Base-by-base conservation (phyloP, 2,797 vertebrate genomes). In the Cryptoblepharus egeriae region DNA sequence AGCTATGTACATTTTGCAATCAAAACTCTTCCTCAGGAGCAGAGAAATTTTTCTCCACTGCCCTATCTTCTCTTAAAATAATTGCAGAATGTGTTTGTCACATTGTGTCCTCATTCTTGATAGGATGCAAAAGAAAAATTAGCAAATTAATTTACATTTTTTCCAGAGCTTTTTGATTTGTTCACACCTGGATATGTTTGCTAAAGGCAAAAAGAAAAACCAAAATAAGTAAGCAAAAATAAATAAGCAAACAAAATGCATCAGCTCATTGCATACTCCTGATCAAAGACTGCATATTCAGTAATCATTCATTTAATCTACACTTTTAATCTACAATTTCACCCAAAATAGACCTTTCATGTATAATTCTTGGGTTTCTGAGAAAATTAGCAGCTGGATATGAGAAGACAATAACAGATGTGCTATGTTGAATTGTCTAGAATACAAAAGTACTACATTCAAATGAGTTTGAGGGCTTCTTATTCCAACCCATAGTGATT, bases 301-400 rank as follows among this genome's bases (percentile, higher is more conserved):
- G 68, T 83, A 88, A 85, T 87, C 83, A 89, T 39, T 87, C 80
- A 84, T 88, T 86, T 87, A 90, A 92, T 93, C 91, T 9, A 42
- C 87, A 35, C 82, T 87, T 91, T 92, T 93, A 92, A 92, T 92
- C 92, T 0, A 42, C 87, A 84, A 89, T 92, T 93, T 93, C 73
- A 79, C 93, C 22, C 82, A 79, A 84, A 85, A 80, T 94, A 52
- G 88, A 87, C 88, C 83, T 95, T 87, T 79, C 77, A 88, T 15
- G 24, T 88, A 68, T 93, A 15, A 93, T 90, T 90, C 91, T 77
- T 88, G 88, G 78, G 45, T 88, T 92, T 93, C 88, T 20, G 63
- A 89, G 84, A 81, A 91, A 92, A 91, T 89, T 30, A 89, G 77
- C 67, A 79, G 86, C 39, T 75, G 85, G 57, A 79, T 83, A 87